These are phyloP conservation scores for rat (Rattus norvegicus) DNA, from an alignment of 2,113 vertebrate genomes.

Conservation along the genomic window GRCr8 NC_086036.1:59389001-59389500, in stretches of 20 bases:
- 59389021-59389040: not conserved
- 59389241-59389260: not conserved
- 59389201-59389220: not conserved
- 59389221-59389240: not conserved
- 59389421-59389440: not conserved
- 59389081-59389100: not conserved
- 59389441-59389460: not conserved
- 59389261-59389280: not conserved
- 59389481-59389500: not conserved
- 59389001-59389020: not conserved
- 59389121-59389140: not conserved
- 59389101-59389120: not conserved
- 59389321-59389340: not conserved
- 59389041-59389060: not conserved
- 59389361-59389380: not conserved
- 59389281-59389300: not conserved
- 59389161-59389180: not conserved
- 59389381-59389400: not conserved
- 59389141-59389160: not conserved
- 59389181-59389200: not conserved
- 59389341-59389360: not conserved
- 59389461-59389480: not conserved
- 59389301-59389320: not conserved
- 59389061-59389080: not conserved
- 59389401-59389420: not conserved